A percentile compares a stretch with the other conserved stretches of the same genome.
Evolutionary conservation across 2,797 vertebrate species (phyloP).

Genomic region (Malacoraja senta): DNA sequence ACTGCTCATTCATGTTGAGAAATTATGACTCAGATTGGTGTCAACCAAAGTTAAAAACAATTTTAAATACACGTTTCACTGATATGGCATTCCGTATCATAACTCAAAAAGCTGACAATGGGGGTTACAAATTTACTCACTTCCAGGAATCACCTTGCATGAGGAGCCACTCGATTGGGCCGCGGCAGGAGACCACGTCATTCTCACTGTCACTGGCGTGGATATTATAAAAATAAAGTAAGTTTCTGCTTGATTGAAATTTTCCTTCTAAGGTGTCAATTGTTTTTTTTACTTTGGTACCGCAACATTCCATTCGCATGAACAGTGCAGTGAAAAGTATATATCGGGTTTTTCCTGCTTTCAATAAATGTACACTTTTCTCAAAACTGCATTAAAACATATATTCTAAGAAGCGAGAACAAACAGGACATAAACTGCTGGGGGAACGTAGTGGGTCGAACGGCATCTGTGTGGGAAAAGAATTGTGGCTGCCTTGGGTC

Average conservation of each 20-base stretch:
- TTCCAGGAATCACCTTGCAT: slow-evolving; percentile 86
- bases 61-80: slow-evolving; percentile 35
- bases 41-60: slow-evolving; percentile 29
- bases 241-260: slow-evolving; percentile 47
- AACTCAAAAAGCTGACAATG: slow-evolving; percentile 47
- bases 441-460: too few species aligned
- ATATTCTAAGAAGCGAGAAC: neutral
- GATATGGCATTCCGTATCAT: slow-evolving; percentile 44
- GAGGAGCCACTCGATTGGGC: slow-evolving; percentile 92
- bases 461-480: too few species aligned
- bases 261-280: neutral
- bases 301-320: neutral
- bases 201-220: slow-evolving; percentile 92
- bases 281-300: neutral
- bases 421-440: neutral
- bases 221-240: slow-evolving; percentile 99
- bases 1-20: slow-evolving; percentile 41
- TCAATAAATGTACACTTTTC: neutral
- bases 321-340: neutral
- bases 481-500: too few species aligned
- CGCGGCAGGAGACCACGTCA: slow-evolving; percentile 91
- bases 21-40: slow-evolving; percentile 43
- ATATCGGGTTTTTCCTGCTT: neutral
- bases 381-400: neutral
- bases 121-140: slow-evolving; percentile 62